These are phyloP conservation scores for Palythoa heliodiscus DNA, from an alignment of 92 coral and sea anemone species.

Conservation along the genomic window DNA sequence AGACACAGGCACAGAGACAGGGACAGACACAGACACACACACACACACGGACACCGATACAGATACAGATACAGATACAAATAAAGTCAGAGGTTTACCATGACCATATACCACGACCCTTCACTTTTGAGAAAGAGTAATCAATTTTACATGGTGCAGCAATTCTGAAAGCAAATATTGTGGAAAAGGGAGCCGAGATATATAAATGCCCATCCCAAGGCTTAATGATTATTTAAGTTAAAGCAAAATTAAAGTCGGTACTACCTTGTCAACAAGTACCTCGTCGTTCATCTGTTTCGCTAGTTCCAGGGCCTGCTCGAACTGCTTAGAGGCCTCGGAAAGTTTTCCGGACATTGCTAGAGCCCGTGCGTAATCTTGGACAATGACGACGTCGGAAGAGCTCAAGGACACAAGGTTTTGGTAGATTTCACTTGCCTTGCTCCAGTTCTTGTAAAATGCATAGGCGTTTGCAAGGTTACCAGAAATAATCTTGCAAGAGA, in stretches of 20 bases:
- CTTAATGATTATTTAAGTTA: not conserved
- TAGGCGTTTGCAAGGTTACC: conserved; percentile 65
- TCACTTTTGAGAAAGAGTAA: too few relatives aligned
- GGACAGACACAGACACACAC: too few relatives aligned
- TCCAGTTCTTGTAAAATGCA: conserved; percentile 69
- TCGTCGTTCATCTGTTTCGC: conserved; percentile 69
- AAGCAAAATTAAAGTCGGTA: not conserved
- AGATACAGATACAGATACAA: too few relatives aligned
- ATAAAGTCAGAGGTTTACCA: too few relatives aligned
- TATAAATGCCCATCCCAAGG: not conserved
- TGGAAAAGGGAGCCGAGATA: too few relatives aligned
- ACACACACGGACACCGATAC: too few relatives aligned
- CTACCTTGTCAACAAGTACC: conserved; percentile 59
- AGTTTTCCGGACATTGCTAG: conserved; percentile 71
- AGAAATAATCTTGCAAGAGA: conserved; percentile 60
- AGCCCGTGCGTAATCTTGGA: conserved; percentile 62
- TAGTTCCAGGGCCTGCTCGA: conserved; percentile 58
- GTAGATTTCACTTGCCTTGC: conserved; percentile 49
- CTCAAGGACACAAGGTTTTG: conserved; percentile 60
- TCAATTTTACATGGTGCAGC: too few relatives aligned
- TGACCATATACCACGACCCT: too few relatives aligned
- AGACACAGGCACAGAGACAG: too few relatives aligned
- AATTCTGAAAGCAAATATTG: too few relatives aligned
- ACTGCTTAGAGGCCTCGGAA: conserved; percentile 63
- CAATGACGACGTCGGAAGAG: conserved; percentile 47